Evolutionary conservation across 92 coral and sea anemone genomes (phyloP).

Genomic region (Ricordea florida): DNA sequence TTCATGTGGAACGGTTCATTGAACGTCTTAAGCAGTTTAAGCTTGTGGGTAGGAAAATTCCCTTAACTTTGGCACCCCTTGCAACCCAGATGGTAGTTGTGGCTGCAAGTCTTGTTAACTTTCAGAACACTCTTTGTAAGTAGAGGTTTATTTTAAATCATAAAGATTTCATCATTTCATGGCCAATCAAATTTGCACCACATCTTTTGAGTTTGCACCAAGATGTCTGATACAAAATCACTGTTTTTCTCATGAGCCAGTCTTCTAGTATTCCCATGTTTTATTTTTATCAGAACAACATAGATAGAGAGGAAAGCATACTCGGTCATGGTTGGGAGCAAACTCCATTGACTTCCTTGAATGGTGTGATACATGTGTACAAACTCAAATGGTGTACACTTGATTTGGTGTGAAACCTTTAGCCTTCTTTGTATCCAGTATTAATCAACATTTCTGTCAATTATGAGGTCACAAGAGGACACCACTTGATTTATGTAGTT

Average conservation of each 20-base stretch:
- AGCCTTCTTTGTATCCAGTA: not conserved
- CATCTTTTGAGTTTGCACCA: not conserved
- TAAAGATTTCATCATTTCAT: not conserved
- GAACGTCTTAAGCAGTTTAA: constrained; percentile 62
- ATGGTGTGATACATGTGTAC: constrained; percentile 12
- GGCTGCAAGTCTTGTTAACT: constrained; percentile 63
- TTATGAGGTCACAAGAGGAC: too few relatives aligned
- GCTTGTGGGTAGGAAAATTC: constrained; percentile 43
- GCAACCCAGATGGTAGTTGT: constrained; percentile 83
- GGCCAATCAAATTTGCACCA: constrained; percentile 14
- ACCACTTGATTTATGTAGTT: too few relatives aligned
- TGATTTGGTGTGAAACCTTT: constrained; percentile 18
- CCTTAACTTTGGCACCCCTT: constrained; percentile 58
- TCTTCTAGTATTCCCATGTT: too few relatives aligned
- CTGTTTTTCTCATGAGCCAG: too few relatives aligned
- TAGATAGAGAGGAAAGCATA: too few relatives aligned
- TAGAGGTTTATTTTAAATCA: not conserved
- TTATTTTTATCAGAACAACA: too few relatives aligned
- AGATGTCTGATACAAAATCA: too few relatives aligned
- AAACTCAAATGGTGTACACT: constrained; percentile 28
- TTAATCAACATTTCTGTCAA: not conserved
- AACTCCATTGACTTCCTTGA: too few relatives aligned
- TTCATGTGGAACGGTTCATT: constrained; percentile 65
- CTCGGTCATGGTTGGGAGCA: too few relatives aligned
- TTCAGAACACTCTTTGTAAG: constrained; percentile 62